phyloP scores from a whole-genome alignment of 2,888 invertebrate species.

The Laspeyria flexula region DNA sequence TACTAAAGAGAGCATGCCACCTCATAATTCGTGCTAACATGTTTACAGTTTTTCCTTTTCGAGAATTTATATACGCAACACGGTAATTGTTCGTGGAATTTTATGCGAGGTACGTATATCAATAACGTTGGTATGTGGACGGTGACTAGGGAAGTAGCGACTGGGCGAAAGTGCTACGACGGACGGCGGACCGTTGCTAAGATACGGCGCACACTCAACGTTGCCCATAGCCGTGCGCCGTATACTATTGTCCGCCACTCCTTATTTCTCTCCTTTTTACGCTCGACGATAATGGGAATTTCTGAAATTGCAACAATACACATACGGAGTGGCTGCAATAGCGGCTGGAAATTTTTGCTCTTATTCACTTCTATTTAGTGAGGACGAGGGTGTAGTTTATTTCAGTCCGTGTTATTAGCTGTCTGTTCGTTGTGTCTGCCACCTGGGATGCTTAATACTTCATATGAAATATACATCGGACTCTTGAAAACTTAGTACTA shows the following conservation, averaged over 20 bases:
- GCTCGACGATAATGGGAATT: slow-evolving; percentile 80
- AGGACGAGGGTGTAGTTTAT: slow-evolving; percentile 28
- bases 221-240: slow-evolving; percentile 38
- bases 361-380: slow-evolving; percentile 38
- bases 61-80: slow-evolving; percentile 21
- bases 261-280: slow-evolving; percentile 79
- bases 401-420: slow-evolving; percentile 20
- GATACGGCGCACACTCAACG: slow-evolving; percentile 46
- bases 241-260: slow-evolving; percentile 71
- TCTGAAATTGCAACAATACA: slow-evolving; percentile 85
- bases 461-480: neutral
- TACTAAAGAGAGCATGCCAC: slow-evolving; percentile 20
- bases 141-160: neutral
- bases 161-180: slow-evolving; percentile 9
- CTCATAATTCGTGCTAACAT: slow-evolving; percentile 23
- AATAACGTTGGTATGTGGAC: slow-evolving; percentile 20
- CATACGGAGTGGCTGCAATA: slow-evolving; percentile 69
- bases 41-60: slow-evolving; percentile 22
- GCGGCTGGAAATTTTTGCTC: slow-evolving; percentile 46
- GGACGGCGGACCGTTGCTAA: slow-evolving; percentile 49
- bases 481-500: no score
- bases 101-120: slow-evolving; percentile 16
- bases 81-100: slow-evolving; percentile 39
- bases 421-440: neutral
- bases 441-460: neutral